These are phyloP conservation scores for Patella ulyssiponensis DNA, from an alignment of 2,888 invertebrate species.

Conservation along the genomic window DNA sequence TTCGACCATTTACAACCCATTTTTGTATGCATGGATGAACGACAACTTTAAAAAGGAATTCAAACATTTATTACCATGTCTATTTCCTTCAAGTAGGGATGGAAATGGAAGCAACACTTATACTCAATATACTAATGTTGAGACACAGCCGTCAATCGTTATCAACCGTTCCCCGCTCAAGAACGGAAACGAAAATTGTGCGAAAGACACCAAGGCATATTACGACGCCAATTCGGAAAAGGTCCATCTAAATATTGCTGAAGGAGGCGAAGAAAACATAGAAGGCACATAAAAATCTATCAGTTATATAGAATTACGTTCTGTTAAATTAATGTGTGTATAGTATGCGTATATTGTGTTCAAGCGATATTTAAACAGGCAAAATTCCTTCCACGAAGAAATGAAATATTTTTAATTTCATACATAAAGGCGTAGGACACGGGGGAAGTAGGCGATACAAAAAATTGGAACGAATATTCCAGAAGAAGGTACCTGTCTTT, in stretches of 20 bases:
- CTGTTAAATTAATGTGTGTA: too few relatives aligned
- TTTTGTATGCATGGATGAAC: constrained; percentile 95
- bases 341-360: too few relatives aligned
- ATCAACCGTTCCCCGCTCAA: constrained; percentile 64
- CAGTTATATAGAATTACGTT: too few relatives aligned
- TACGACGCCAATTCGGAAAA: constrained; percentile 66
- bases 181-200: constrained; percentile 53
- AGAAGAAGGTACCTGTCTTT: too few relatives aligned
- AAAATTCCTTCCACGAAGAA: too few relatives aligned
- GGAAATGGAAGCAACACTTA: constrained; percentile 57
- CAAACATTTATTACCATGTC: constrained; percentile 73
- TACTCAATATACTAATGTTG: constrained; percentile 68
- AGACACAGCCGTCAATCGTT: constrained; percentile 64
- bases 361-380: too few relatives aligned
- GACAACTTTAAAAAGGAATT: constrained; percentile 94
- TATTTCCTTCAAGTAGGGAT: constrained; percentile 57
- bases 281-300: too few relatives aligned
- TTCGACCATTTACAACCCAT: constrained; percentile 94
- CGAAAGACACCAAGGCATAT: constrained; percentile 58
- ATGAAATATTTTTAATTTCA: too few relatives aligned
- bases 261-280: constrained; percentile 34
- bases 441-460: too few relatives aligned
- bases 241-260: constrained; percentile 62
- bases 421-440: too few relatives aligned
- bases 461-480: too few relatives aligned